Evolutionary conservation across 2,113 vertebrate species (phyloP), one percentile per base, ranked within the genome.

Genomic region (Nesospiza acunhae): DNA sequence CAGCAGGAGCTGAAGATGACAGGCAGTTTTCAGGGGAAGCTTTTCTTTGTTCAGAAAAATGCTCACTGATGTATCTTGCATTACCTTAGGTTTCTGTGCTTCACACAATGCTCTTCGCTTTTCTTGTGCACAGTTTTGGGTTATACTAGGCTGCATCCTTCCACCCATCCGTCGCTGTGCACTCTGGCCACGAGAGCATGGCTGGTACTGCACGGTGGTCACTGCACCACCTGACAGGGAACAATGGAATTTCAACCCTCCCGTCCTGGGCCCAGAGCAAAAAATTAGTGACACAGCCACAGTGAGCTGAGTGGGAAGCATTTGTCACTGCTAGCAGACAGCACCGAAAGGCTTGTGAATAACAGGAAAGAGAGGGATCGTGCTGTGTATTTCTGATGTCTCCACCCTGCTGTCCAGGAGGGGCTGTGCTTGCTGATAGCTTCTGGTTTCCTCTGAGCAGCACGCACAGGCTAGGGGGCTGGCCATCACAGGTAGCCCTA

Each of bases 351-450:
- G 58, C 72, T 74, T n/a, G 35, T 91, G 95, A 97, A 97, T 94
- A 97, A 97, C 96, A 97, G 97, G 96, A 97, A 97, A 95, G 70
- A 93, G 94, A 80, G 31, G 75, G 89, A 88, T 81, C 28, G 2
- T 64, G 86, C 44, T 75, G 89, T 86, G 2, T 91, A 72, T 88
- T 96, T 88, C 91, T 93, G 88, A 70, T 0, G 0, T 60, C 94
- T 93, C 91, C 93, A 93, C 95, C 93, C 94, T 90, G 85, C 56
- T 90, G 39, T 82, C 79, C 87, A 73, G 85, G 87, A 96, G 95
- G 76, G 85, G 52, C 83, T 94, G 56, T 3, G 14, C 55, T 86
- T 41, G 44, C 74, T 91, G 93, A 94, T 91, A 94, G 74, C 78
- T 90, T 49, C 53, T 80, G 58, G 30, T 83, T 95, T 97, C 93